These are phyloP conservation scores for Coptodon bakossiorum DNA, from an alignment of 2,113 vertebrate species.

Conservation along the genomic window DNA sequence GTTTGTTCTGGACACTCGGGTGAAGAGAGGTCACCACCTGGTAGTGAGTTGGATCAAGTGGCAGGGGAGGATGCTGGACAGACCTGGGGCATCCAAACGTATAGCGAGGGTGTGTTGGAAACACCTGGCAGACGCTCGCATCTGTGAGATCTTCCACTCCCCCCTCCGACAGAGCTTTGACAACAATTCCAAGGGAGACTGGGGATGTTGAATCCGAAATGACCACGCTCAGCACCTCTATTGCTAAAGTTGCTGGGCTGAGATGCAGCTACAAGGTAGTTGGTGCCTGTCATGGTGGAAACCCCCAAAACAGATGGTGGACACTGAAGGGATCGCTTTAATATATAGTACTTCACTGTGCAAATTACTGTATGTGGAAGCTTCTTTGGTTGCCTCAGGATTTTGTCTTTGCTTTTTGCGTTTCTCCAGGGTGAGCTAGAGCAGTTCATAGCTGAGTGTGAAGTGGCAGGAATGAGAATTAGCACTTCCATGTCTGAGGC, in stretches of 20 bases:
- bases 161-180: accelerated
- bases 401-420: background rate
- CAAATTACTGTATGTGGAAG: background rate
- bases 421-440: background rate
- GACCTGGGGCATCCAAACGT: background rate
- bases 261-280: background rate
- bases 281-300: background rate
- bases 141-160: background rate
- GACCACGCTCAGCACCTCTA: background rate
- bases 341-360: background rate
- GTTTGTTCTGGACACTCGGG: background rate
- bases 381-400: background rate
- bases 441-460: background rate
- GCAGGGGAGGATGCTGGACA: background rate
- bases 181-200: background rate
- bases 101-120: background rate
- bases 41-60: background rate
- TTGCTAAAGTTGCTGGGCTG: background rate
- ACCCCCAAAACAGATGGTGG: background rate
- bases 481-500: background rate
- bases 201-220: accelerated
- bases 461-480: background rate
- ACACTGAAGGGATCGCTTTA: background rate
- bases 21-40: background rate
- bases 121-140: background rate